Evolutionary conservation across 2,113 vertebrate species (phyloP).

Genomic region (Neodontobutis hainanensis): DNA sequence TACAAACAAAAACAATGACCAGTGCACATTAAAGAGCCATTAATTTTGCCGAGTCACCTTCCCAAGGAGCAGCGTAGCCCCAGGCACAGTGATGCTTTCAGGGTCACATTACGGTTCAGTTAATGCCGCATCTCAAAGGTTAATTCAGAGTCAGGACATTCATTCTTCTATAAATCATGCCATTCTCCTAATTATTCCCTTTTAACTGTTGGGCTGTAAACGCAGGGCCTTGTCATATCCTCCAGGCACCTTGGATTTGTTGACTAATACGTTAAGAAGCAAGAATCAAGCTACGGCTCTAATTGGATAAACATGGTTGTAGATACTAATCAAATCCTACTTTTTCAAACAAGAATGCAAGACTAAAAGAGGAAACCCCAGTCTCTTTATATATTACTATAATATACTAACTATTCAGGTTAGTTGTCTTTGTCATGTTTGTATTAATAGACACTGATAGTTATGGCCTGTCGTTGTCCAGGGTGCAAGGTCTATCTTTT

Average conservation of each 20-base stretch:
- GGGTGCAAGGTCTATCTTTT: conserved; percentile 1
- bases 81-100: conserved; percentile 9
- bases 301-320: conserved; percentile 28
- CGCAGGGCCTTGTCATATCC: conserved; percentile 21
- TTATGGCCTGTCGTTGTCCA: conserved; percentile 2
- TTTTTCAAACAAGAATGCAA: conserved; percentile 24
- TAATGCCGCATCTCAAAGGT: conserved; percentile 46
- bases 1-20: conserved; percentile 19
- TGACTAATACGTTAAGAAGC: conserved; percentile 33
- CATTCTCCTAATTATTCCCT: conserved; percentile 32
- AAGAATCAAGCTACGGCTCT: conserved; percentile 12
- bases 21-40: conserved; percentile 33
- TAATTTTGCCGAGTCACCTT: conserved; percentile 46
- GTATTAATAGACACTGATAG: conserved; percentile 6
- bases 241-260: conserved; percentile 13
- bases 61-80: conserved; percentile 31
- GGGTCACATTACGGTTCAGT: conserved; percentile 37
- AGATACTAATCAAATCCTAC: conserved; percentile 29
- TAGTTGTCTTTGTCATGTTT: too few species aligned
- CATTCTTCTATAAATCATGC: conserved; percentile 48
- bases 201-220: not conserved
- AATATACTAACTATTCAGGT: too few species aligned
- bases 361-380: conserved; percentile 1
- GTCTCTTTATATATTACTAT: not conserved
- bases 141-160: conserved; percentile 52